Percentiles rank a stretch among this genome's conserved stretches.
These are phyloP conservation scores for Seira ritae DNA, from an alignment of 2,888 invertebrate species.

Conservation along the genomic window DNA sequence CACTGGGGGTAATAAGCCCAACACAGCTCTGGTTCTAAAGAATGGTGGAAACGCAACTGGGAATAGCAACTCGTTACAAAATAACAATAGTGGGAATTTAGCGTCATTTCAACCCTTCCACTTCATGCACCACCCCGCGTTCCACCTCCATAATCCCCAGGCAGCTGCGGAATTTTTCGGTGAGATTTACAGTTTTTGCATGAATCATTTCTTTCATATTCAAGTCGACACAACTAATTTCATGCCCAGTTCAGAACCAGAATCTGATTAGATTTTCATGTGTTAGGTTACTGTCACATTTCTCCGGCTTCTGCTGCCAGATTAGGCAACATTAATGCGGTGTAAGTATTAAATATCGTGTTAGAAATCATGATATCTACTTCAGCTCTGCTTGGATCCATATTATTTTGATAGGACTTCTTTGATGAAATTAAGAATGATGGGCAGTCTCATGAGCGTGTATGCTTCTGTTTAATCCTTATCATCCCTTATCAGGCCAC, in stretches of 20 bases:
- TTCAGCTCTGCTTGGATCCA: no score
- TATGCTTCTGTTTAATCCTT: no score
- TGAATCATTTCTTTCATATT: no score
- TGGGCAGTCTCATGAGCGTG: no score
- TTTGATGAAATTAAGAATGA: no score
- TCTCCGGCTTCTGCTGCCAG: conserved; percentile 54
- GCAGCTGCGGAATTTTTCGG: conserved; percentile 73
- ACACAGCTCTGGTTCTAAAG: not conserved
- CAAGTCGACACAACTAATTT: no score
- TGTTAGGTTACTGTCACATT: conserved; percentile 23
- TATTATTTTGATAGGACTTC: no score
- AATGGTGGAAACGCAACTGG: not conserved
- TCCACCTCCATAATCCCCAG: conserved; percentile 70
- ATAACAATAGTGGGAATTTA: conserved; percentile 29
- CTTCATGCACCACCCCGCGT: conserved; percentile 73
- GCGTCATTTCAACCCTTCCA: conserved; percentile 69
- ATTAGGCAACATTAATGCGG: conserved; percentile 43
- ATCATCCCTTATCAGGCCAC: no score
- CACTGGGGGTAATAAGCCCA: no score
- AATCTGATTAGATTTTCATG: conserved; percentile 14
- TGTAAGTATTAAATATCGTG: conserved; percentile 26
- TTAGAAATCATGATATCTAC: conserved; percentile 25
- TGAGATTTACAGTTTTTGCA: no score
- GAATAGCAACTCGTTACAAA: conserved; percentile 37
- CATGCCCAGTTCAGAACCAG: no score